phyloP scores from a whole-genome alignment of 2,888 invertebrate genomes.

The Sabatieria punctata region DNA sequence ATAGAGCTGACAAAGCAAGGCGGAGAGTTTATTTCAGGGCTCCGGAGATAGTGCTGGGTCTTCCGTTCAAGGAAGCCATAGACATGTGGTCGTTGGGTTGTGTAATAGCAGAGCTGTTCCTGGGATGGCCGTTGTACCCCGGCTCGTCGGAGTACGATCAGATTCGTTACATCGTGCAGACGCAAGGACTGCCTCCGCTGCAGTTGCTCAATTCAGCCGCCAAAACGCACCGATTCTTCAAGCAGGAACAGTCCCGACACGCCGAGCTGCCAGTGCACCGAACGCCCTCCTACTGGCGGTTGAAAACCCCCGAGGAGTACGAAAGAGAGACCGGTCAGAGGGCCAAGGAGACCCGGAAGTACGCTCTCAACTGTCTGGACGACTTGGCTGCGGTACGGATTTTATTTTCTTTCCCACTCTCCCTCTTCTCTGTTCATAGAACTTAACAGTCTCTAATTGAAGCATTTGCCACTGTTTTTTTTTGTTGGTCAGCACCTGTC shows the following conservation, averaged over 20 bases:
- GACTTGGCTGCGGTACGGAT: constrained; percentile 51
- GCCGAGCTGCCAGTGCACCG: too few species aligned
- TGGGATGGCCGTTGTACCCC: constrained; percentile 98
- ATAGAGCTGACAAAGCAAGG: too few species aligned
- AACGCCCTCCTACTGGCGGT: constrained; percentile 23
- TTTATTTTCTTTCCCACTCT: too few species aligned
- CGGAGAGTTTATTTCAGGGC: constrained; percentile 76
- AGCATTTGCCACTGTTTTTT: too few species aligned
- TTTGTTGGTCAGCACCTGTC: too few species aligned
- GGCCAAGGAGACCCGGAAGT: constrained; percentile 97
- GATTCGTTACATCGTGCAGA: constrained; percentile 59
- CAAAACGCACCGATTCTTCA: constrained; percentile 91
- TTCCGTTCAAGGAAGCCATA: constrained; percentile 97
- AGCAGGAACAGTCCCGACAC: constrained; percentile 17
- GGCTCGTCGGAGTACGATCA: constrained; percentile 95
- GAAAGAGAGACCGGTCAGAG: constrained; percentile 92
- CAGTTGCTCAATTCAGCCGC: constrained; percentile 92
- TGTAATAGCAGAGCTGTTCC: constrained; percentile 93
- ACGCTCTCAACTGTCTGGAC: constrained; percentile 96
- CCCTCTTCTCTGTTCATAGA: too few species aligned
- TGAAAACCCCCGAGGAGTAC: constrained; percentile 94
- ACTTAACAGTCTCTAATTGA: too few species aligned
- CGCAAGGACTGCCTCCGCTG: constrained; percentile 88
- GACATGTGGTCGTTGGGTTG: constrained; percentile 99
- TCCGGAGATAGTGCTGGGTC: constrained; percentile 85